Evolutionary conservation across 2,797 vertebrate species (phyloP), one percentile per base, ranked within the genome.

Genomic region (Poliocrania exsul): DNA sequence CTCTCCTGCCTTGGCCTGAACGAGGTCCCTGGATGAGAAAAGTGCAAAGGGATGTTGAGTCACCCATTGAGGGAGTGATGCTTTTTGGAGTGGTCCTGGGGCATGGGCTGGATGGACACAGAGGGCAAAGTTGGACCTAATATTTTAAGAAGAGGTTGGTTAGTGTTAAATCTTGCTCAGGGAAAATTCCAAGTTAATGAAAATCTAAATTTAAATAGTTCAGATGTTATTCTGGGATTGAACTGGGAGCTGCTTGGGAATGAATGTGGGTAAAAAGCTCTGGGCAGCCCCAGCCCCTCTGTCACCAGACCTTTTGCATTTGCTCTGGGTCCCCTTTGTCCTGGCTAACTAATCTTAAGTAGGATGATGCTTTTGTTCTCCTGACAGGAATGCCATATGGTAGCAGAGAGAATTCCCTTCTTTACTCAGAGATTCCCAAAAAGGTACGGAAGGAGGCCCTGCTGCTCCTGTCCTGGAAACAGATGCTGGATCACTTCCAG

Each of bases 401-500:
- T 86, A 99, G 99, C 98, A 98, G 99, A 91, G 99, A 99, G 97
- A 99, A 99, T 97, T 99, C 99, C 28, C 98, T 99, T 90, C 98
- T 99, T 83, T 99, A 99, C 97, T 99, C 99, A 6, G 99, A 99
- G 98, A 99, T 99, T 93, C 99, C 99, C 91, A 99, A 98, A 97
- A 99, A 99, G 98, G 98, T 99, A 71, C 98, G 99, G 79, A 99
- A 99, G 96, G 99, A 99, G 97, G 98, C 99, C n/a, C 97, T 99
- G 86, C 96, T 99, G 77, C 98, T 99, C 93, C 97, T 99, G 96
- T 99, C 99, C 4, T 99, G 99, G 99, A 99, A 99, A 93, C 99
- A 99, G 98, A 99, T 99, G 99, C 98, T 99, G 96, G 99, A 99
- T 98, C 99, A 99, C 93, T 99, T 99, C 91, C 99, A 99, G 99